Conservation (phyloP, 2,888 invertebrate genomes). For the Nebria salina region DNA sequence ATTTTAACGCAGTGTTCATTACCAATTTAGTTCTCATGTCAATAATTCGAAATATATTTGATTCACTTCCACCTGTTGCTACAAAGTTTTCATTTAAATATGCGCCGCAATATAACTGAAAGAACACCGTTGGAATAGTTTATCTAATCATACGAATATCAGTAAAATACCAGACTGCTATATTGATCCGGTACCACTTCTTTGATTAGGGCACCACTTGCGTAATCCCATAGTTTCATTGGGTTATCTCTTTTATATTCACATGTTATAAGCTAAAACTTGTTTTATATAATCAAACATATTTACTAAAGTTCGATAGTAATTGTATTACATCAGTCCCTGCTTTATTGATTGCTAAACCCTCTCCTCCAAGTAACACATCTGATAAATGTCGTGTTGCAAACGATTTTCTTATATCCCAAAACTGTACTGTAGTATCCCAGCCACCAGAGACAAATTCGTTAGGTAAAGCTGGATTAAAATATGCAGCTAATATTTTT, state of each 20-base stretch:
- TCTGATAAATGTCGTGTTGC: constrained; percentile 69
- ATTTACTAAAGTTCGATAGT: not conserved
- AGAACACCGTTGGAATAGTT: constrained; percentile 54
- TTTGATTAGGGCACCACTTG: constrained; percentile 70
- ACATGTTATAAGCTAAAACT: constrained; percentile 69
- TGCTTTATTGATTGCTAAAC: constrained; percentile 70
- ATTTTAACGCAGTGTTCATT: constrained; percentile 48
- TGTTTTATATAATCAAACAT: not conserved
- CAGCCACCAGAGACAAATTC: constrained; percentile 76
- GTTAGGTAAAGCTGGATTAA: constrained; percentile 72
- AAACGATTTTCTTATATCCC: constrained; percentile 73
- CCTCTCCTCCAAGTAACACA: constrained; percentile 74
- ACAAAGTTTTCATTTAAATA: constrained; percentile 68
- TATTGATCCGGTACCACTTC: constrained; percentile 68
- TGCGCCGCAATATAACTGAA: constrained; percentile 71
- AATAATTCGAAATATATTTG: constrained; percentile 70
- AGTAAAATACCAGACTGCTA: constrained; percentile 53
- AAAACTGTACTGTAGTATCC: constrained; percentile 74
- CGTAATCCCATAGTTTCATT: constrained; percentile 75
- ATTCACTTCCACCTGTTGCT: constrained; percentile 71
- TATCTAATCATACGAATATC: constrained; percentile 43
- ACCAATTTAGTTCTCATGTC: constrained; percentile 69
- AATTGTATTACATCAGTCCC: constrained; percentile 68
- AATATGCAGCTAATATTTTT: constrained; percentile 72
- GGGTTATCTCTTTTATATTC: constrained; percentile 71